Percentiles rank a stretch among this genome's conserved stretches.
These are phyloP conservation scores for Nomada fucata DNA, from an alignment of 2,888 invertebrate genomes.

Conservation along the genomic window DNA sequence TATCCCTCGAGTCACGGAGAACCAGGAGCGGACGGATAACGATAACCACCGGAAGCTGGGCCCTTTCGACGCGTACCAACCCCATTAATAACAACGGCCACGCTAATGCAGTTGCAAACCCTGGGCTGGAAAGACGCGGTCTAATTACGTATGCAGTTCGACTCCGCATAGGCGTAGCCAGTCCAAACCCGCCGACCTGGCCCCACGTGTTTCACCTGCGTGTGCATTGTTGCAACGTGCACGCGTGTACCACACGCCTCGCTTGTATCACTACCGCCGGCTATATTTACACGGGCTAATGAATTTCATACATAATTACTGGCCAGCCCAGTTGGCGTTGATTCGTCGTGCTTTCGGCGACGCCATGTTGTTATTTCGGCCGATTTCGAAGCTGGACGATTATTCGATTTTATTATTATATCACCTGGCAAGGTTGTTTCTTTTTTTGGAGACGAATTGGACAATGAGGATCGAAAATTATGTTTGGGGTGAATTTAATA, in stretches of 20 bases:
- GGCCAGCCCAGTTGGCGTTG: constrained; percentile 21
- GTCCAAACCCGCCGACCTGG: constrained; percentile 21
- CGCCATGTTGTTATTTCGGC: too few species aligned
- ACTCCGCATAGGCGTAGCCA: constrained; percentile 19
- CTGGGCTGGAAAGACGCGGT: constrained; percentile 41
- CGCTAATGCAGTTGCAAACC: constrained; percentile 23
- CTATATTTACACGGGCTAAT: constrained; percentile 77
- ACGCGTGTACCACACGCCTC: constrained; percentile 19
- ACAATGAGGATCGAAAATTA: too few species aligned
- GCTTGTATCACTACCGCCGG: constrained; percentile 23
- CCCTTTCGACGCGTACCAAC: constrained; percentile 36
- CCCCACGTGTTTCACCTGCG: constrained; percentile 49
- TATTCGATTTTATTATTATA: too few species aligned
- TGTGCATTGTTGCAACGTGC: constrained; percentile 54
- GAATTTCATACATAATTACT: constrained; percentile 79
- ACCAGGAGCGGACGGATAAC: background rate
- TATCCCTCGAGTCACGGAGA: too few species aligned
- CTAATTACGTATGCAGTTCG: constrained; percentile 53
- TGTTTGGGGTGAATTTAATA: too few species aligned
- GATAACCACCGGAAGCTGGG: constrained; percentile 6
- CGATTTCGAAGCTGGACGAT: too few species aligned
- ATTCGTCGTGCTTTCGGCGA: background rate
- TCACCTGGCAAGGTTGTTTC: too few species aligned
- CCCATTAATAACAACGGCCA: constrained; percentile 35
- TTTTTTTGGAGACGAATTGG: too few species aligned